Conservation (phyloP, 2,113 vertebrate genomes). For the Murina feae region DNA sequence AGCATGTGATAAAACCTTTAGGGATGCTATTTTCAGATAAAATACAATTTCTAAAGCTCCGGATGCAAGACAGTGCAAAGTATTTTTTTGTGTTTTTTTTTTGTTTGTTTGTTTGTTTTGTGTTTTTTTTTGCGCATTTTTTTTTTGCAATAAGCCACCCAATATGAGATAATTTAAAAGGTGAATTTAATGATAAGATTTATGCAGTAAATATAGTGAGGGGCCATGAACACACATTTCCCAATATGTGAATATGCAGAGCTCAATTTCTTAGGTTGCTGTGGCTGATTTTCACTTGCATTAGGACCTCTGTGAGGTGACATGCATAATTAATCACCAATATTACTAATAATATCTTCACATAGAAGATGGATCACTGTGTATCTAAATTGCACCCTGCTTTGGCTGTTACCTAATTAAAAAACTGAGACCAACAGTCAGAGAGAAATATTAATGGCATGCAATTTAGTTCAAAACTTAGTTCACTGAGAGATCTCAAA, state of each 20-base stretch:
- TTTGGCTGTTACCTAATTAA: conserved; percentile 76
- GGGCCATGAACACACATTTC: neutral
- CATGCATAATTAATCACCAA: conserved; percentile 80
- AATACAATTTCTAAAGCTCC: conserved; percentile 1
- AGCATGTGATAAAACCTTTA: conserved; percentile 15
- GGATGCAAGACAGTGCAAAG: neutral
- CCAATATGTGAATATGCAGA: conserved; percentile 30
- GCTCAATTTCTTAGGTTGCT: conserved; percentile 39
- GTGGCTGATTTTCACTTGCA: conserved; percentile 55
- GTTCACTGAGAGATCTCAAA: conserved; percentile 75
- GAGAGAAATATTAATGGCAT: conserved; percentile 76
- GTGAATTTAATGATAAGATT: conserved; percentile 46
- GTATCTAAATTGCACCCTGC: conserved; percentile 73
- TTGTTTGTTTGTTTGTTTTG: neutral
- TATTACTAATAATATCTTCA: conserved; percentile 80
- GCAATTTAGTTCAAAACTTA: conserved; percentile 78
- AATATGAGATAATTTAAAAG: conserved; percentile 27
- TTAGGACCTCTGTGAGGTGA: conserved; percentile 75
- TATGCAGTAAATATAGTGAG: neutral
- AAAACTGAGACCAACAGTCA: conserved; percentile 73
- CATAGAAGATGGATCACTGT: conserved; percentile 76
- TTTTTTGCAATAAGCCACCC: neutral
- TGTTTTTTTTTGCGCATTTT: neutral
- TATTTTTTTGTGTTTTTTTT: neutral
- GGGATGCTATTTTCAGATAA: conserved; percentile 44